A percentile compares a stretch with the other conserved stretches of the same genome.
Conservation (phyloP, 2,797 vertebrate species). For the Trachops cirrhosus region DNA sequence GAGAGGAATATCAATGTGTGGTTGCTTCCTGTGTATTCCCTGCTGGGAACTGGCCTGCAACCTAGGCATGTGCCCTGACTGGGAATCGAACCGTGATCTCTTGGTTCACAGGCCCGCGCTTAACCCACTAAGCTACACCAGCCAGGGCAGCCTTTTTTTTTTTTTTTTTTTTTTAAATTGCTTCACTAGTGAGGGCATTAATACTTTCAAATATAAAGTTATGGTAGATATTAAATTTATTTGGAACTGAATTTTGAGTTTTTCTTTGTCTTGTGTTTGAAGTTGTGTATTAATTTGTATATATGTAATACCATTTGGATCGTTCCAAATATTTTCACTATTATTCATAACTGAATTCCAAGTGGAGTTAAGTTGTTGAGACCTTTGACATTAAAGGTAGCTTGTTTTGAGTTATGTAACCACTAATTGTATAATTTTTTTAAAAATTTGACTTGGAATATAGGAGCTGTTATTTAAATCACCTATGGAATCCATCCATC, state of each 20-base stretch:
- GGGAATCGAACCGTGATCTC: too few relatives aligned
- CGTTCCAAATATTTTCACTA: not conserved
- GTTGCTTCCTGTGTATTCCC: too few relatives aligned
- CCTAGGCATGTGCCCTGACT: too few relatives aligned
- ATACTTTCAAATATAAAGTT: not conserved
- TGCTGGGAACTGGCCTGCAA: too few relatives aligned
- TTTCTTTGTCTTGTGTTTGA: not conserved
- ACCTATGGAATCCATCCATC: not conserved
- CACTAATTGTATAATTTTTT: not conserved
- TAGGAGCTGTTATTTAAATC: not conserved
- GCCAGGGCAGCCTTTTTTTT: too few relatives aligned
- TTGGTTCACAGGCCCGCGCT: too few relatives aligned
- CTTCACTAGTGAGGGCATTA: not conserved
- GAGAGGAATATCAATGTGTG: too few relatives aligned
- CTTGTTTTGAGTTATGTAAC: not conserved
- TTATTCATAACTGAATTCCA: not conserved
- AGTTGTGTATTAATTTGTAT: not conserved
- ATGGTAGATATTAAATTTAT: not conserved
- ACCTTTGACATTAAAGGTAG: not conserved
- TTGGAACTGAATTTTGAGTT: conserved; percentile 12
- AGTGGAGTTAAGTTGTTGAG: not conserved
- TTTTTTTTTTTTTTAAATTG: not conserved
- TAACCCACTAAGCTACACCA: too few relatives aligned
- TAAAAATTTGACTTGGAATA: not conserved
- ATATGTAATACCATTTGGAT: not conserved